Base-by-base conservation (phyloP, 2,797 vertebrate genomes). In the Sebastes paucispinis region DNA sequence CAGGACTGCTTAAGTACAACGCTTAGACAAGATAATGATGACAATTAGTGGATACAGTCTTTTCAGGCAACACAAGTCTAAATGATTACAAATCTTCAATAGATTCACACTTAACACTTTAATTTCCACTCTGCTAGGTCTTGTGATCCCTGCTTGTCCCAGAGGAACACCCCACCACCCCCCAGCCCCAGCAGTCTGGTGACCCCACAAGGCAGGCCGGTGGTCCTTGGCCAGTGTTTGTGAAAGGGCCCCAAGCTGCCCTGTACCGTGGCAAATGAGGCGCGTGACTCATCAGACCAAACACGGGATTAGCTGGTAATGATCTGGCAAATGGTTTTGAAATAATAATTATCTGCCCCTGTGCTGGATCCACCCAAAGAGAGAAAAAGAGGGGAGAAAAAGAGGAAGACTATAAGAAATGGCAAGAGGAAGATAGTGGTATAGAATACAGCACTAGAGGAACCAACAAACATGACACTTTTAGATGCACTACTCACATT, bases 301-400 rank as follows among this genome's bases (percentile, higher is more conserved):
- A 94, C 92, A 92, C 63, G 78, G 93, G 94, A 95, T 96, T 95
- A 95, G 87, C 86, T 88, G 91, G 88, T 94, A 95, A 95, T 95
- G 94, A 95, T 94, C 93, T 94, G 93, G 92, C 93, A 94, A 95
- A 95, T 95, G 94, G 92, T 95, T 95, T 93, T 94, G 94, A 95
- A 95, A 95, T 95, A 94, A 93, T 94, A 94, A 92, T 95, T 91
- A 94, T 93, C 82, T 90, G 83, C 82, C 88, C 79, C 87, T 83
- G 84, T 88, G 88, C 84, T 87, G 75, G 69, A 79, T 87, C 85
- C 77, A 18, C 60, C 55, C 57, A 32, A 57, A 69, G 24, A 64
- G 5, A 50, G 64, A 54, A 47, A 69, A 66, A 54, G 16, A 84
- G 29, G 18, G 20, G 8, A 27, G 66, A 8, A 25, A 16, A 62